These are phyloP conservation scores for Peromyscus polionotus DNA, from an alignment of 2,113 vertebrate species.

Conservation along the genomic window DNA sequence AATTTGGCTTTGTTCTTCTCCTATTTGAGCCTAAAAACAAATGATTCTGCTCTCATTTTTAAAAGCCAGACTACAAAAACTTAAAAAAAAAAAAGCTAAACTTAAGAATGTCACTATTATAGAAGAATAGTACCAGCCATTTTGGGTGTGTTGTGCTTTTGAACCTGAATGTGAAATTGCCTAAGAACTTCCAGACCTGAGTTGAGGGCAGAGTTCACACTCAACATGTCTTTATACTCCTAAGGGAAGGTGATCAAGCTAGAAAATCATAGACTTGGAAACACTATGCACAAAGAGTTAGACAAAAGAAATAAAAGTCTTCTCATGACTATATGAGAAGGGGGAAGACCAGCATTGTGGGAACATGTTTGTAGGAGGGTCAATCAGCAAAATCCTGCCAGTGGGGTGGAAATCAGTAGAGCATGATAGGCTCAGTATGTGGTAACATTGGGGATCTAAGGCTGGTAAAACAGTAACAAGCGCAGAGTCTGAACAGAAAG, in stretches of 20 bases:
- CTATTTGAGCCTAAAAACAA: neutral
- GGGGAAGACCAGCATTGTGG: neutral
- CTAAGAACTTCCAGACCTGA: neutral
- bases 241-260: neutral
- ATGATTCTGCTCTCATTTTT: neutral
- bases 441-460: too few relatives aligned
- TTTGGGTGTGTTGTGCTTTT: neutral
- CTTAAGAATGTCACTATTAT: neutral
- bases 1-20: neutral
- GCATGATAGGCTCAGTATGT: neutral
- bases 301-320: neutral
- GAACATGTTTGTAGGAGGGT: neutral
- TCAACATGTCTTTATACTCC: neutral
- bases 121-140: too few relatives aligned
- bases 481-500: neutral
- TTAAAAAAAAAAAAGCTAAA: neutral
- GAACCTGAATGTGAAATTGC: neutral
- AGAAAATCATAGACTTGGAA: neutral
- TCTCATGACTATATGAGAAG: neutral
- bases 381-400: neutral
- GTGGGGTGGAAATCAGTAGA: neutral
- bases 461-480: neutral
- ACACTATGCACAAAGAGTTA: neutral
- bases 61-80: neutral
- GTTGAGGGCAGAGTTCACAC: neutral